phyloP scores from a whole-genome alignment of 2,797 vertebrate species.

The Lacerta agilis region DNA sequence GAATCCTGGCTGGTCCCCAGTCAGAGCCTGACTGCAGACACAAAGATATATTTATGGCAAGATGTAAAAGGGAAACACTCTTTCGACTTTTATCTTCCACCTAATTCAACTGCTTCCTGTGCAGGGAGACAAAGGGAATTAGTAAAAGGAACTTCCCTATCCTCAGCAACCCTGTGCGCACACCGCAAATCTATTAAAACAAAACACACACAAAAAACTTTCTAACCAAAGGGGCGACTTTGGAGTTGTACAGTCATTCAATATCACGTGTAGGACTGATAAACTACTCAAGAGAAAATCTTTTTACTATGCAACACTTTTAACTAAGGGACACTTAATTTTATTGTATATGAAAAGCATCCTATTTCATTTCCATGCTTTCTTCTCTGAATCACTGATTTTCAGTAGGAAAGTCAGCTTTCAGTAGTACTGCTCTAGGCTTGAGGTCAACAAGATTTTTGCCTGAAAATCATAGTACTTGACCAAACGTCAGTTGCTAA shows the following conservation, averaged over 20 bases:
- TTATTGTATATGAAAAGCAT: conserved; percentile 27
- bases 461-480: background rate
- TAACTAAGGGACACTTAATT: conserved; percentile 22
- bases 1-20: conserved; percentile 86
- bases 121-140: conserved; percentile 48
- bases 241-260: conserved; percentile 58
- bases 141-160: conserved; percentile 29
- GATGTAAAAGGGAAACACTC: conserved; percentile 58
- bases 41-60: conserved; percentile 65
- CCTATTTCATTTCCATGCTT: background rate
- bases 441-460: background rate
- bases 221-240: conserved; percentile 57
- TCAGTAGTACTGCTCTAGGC: background rate
- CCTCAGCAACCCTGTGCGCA: background rate
- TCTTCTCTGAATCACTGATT: background rate
- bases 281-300: conserved; percentile 38
- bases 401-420: background rate
- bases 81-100: conserved; percentile 63
- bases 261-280: conserved; percentile 50
- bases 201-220: background rate
- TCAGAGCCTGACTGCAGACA: conserved; percentile 77
- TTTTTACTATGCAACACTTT: conserved; percentile 7
- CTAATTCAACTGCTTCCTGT: conserved; percentile 49
- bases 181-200: background rate
- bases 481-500: background rate